A percentile compares a stretch with the other conserved stretches of the same genome.
Conservation (phyloP, 2,797 vertebrate genomes). For the Nasua narica region DNA sequence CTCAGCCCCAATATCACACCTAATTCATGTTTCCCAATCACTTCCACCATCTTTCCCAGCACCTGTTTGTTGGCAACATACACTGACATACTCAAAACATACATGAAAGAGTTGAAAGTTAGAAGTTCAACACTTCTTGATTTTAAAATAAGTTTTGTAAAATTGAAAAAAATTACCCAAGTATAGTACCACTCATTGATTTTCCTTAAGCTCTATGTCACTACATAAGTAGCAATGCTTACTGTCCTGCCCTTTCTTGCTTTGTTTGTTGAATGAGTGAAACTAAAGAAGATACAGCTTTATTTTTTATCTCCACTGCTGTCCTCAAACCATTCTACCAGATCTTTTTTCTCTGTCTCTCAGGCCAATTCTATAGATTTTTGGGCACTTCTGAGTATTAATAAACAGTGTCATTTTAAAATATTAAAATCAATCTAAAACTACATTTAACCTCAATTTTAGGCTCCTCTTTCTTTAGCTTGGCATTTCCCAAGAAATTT, state of each 20-base stretch:
- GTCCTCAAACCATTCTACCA: background rate
- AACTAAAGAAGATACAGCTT: background rate
- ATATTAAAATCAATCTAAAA: slow-evolving; percentile 31
- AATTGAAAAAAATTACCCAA: background rate
- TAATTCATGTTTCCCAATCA: background rate
- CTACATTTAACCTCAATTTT: background rate
- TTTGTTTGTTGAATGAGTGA: slow-evolving; percentile 41
- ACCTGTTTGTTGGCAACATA: background rate
- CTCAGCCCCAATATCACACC: background rate
- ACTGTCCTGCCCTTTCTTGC: background rate
- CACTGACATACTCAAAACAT: background rate
- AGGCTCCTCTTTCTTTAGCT: background rate
- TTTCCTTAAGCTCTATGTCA: slow-evolving; percentile 3
- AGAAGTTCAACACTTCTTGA: slow-evolving; percentile 4
- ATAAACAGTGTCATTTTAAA: background rate
- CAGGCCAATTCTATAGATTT: background rate
- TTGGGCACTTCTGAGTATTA: background rate
- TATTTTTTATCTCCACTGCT: background rate
- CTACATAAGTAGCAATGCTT: background rate
- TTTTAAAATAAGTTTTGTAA: slow-evolving; percentile 33
- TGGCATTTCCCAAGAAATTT: background rate
- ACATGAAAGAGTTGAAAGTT: background rate
- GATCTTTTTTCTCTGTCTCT: background rate
- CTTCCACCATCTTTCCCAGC: background rate
- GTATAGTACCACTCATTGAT: background rate